phyloP scores from a whole-genome alignment of 2,888 invertebrate genomes.

The Andrena chrysosceles region DNA sequence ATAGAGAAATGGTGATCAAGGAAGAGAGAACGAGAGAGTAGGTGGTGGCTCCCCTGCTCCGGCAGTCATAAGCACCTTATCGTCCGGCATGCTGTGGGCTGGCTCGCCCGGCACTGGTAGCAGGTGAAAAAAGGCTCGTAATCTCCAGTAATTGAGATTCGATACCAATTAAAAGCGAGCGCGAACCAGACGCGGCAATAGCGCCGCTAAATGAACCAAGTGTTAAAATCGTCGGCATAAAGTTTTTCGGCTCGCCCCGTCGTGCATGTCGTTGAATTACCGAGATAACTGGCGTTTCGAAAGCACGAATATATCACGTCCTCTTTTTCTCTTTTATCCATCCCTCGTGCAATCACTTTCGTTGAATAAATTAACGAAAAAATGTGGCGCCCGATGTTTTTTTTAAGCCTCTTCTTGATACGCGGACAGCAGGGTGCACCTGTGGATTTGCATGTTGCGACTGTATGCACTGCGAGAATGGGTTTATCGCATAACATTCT shows the following conservation, averaged over 20 bases:
- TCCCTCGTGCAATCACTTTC: neutral
- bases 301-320: neutral
- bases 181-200: constrained; percentile 58
- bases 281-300: constrained; percentile 40
- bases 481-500: constrained; percentile 33
- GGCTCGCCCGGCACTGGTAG: constrained; percentile 40
- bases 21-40: constrained; percentile 18
- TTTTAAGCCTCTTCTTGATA: neutral
- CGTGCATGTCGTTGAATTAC: constrained; percentile 21
- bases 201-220: constrained; percentile 57
- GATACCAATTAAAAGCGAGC: constrained; percentile 77
- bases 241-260: constrained; percentile 19
- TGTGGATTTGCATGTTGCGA: constrained; percentile 73
- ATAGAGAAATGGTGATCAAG: constrained; percentile 24
- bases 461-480: constrained; percentile 15
- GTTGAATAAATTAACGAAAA: constrained; percentile 23
- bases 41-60: constrained; percentile 5
- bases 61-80: constrained; percentile 68
- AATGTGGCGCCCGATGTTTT: neutral
- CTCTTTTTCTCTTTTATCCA: neutral
- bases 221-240: constrained; percentile 52
- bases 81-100: constrained; percentile 43
- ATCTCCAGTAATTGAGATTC: constrained; percentile 80
- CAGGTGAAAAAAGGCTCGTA: constrained; percentile 69
- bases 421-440: constrained; percentile 59